Base-by-base conservation (phyloP, 2,113 vertebrate species). In the Sakesphorus luctuosus region DNA sequence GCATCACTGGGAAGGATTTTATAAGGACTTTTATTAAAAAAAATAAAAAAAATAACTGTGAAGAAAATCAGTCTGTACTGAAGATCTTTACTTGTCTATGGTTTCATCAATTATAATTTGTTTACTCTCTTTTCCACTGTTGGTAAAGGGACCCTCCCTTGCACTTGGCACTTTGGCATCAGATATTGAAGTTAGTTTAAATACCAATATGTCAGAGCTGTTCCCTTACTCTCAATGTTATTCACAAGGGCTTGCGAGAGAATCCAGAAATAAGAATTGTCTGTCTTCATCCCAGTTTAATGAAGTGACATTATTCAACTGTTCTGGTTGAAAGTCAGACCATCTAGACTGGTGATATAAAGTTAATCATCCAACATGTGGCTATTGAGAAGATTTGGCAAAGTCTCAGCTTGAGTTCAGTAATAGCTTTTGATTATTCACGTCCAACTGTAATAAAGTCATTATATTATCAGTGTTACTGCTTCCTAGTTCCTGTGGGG, bases 81-180 rank as follows among this genome's bases (percentile, higher is more conserved):
- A 82, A 66, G 33, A 43, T 2, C 3, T 82, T 78, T 63, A 29
- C 33, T 63, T 10, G 31, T 24, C 10, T 44, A 1, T 59, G 14
- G 2, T 68, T 94, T 65, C 28, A 26, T 13, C 67, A 35, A 13
- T 0, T 35, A 33, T 35, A 47, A 72, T 79, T 56, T 38, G 3
- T 81, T 63, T 65, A 35, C 18, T 82, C 3, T 18, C 18, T 69
- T 71, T 81, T 78, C 28, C 10, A 7, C 1, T 77, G 15, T 33
- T 0, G 0, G 15, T 47, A 35, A 73, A n/a, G 11, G 13, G 14
- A 91, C 0, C 4, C 7, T 90, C 38, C 25, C 17, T 72, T 68
- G 13, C 13, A 28, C 18, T 50, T 2, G 0, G 49, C 21, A 21
- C 13, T 53, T 56, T 0, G 0, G 8, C 31, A 40, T 94, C 18